A percentile compares a stretch with the other conserved stretches of the same genome.
These are phyloP conservation scores for Saimiri boliviensis DNA, from an alignment of 2,113 vertebrate genomes.

Conservation along the genomic window DNA sequence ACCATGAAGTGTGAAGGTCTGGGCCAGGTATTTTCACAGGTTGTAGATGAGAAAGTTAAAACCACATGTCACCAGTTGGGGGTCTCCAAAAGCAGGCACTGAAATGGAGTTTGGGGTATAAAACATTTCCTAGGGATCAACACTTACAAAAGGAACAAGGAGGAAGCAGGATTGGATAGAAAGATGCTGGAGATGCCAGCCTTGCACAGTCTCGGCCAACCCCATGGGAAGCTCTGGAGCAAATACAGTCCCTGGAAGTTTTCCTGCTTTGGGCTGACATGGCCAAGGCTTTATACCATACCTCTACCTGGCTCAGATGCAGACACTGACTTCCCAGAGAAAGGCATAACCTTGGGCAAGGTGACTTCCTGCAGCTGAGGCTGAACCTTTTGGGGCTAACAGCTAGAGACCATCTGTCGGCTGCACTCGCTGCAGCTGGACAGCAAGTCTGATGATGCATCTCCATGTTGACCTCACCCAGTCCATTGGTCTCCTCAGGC, in stretches of 20 bases:
- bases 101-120: not conserved
- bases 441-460: not conserved
- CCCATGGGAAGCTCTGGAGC: not conserved
- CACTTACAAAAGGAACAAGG: not conserved
- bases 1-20: not conserved
- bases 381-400: not conserved
- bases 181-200: not conserved
- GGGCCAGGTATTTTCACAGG: not conserved
- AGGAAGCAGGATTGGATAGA: not conserved
- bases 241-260: not conserved
- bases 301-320: not conserved
- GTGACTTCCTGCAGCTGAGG: not conserved
- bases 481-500: not conserved
- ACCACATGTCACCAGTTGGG: not conserved
- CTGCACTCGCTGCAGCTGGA: not conserved
- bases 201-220: fast-evolving
- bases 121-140: not conserved
- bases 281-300: not conserved
- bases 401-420: not conserved
- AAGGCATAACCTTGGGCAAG: not conserved
- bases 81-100: not conserved
- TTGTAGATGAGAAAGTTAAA: not conserved
- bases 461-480: not conserved
- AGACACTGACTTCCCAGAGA: not conserved
- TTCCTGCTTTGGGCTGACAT: not conserved